Conservation (phyloP, 2,113 vertebrate species). For the Zosterops pallidus region DNA sequence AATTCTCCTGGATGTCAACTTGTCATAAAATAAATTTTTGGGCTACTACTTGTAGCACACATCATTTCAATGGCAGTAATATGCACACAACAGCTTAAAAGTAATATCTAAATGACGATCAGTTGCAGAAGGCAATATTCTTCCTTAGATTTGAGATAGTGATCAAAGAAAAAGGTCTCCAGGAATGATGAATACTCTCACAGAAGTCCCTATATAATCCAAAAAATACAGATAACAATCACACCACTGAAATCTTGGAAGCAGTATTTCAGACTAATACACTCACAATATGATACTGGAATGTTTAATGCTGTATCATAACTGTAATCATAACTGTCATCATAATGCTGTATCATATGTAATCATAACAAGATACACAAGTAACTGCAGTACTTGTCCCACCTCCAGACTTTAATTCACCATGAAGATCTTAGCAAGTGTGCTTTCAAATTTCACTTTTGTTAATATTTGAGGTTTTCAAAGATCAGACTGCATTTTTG, state of each 20-base stretch:
- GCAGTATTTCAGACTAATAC: neutral
- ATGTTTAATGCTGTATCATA: neutral
- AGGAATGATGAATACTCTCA: neutral
- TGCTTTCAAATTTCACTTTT: neutral
- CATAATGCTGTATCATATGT: neutral
- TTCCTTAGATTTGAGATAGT: neutral
- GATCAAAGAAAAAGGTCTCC: neutral
- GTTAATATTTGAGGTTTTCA: neutral
- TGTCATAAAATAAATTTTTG: neutral
- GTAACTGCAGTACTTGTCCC: neutral
- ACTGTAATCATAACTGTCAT: neutral
- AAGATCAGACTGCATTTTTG: neutral
- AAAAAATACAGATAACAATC: neutral
- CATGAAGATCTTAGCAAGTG: neutral
- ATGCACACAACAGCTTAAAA: neutral
- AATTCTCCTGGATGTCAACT: neutral
- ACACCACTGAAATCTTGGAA: neutral
- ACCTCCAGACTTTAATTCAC: neutral
- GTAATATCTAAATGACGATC: neutral
- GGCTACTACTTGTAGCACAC: neutral
- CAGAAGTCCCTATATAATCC: neutral
- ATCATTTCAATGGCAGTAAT: neutral
- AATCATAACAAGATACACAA: neutral
- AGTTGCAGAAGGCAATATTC: neutral
- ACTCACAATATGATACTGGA: neutral